phyloP scores from a whole-genome alignment of 2,113 vertebrate genomes.

The Ornithorhynchus anatinus region DNA sequence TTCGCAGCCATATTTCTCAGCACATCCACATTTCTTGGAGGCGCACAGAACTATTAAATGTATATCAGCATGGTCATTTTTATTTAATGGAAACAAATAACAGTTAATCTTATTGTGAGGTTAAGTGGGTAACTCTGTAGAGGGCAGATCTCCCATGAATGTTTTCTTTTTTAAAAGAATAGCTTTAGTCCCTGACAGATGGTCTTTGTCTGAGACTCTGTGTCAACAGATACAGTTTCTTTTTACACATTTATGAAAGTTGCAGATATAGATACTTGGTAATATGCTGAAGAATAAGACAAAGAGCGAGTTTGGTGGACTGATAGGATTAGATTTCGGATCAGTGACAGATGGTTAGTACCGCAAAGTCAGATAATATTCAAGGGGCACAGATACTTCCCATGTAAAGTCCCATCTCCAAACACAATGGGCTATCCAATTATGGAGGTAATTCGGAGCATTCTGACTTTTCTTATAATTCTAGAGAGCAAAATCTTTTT shows the following conservation, averaged over 20 bases:
- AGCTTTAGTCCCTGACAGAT: slow-evolving; percentile 77
- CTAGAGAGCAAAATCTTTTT: no score
- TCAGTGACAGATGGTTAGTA: slow-evolving; percentile 76
- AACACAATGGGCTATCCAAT: slow-evolving; percentile 25
- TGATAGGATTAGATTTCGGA: slow-evolving; percentile 77
- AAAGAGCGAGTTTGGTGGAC: slow-evolving; percentile 67
- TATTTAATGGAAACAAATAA: slow-evolving; percentile 84
- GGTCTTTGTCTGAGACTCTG: slow-evolving; percentile 78
- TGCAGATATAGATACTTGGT: slow-evolving; percentile 75
- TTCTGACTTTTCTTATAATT: slow-evolving; percentile 23
- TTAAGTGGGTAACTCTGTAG: slow-evolving; percentile 80
- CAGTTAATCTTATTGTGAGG: slow-evolving; percentile 82
- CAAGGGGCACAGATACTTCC: slow-evolving; percentile 48
- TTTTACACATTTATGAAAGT: slow-evolving; percentile 82
- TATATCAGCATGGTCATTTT: slow-evolving; percentile 79
- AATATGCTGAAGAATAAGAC: slow-evolving; percentile 70
- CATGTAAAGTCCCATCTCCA: slow-evolving; percentile 50
- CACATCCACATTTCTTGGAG: slow-evolving; percentile 50
- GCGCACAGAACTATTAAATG: slow-evolving; percentile 72
- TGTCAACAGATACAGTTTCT: slow-evolving; percentile 77
- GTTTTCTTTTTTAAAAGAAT: slow-evolving; percentile 74
- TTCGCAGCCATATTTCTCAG: slow-evolving; percentile 50
- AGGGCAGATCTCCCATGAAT: slow-evolving; percentile 80
- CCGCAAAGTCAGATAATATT: slow-evolving; percentile 70
- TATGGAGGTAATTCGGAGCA: slow-evolving; percentile 25